Conservation (phyloP, 2,888 invertebrate species). For the Nyleta sp. region DNA sequence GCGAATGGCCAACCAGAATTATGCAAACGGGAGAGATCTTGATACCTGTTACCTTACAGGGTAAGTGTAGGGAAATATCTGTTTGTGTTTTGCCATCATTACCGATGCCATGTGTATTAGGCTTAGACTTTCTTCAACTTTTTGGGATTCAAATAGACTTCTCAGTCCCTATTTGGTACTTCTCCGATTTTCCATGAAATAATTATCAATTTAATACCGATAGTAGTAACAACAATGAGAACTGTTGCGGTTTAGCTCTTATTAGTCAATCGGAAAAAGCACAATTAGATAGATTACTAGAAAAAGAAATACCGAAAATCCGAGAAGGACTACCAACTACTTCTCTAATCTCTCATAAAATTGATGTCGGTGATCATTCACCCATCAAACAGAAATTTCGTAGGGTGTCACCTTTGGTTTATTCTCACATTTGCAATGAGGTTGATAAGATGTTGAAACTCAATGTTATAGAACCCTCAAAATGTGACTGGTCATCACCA, state of each 20-base stretch:
- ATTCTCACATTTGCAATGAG: slow-evolving; percentile 56
- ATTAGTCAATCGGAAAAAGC: background rate
- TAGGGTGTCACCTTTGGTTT: slow-evolving; percentile 27
- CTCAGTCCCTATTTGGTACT: background rate
- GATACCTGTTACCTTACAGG: background rate
- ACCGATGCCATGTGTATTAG: background rate
- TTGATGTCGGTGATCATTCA: slow-evolving; percentile 32
- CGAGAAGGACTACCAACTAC: background rate
- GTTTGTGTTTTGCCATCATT: background rate
- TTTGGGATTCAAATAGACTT: background rate
- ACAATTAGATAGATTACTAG: background rate
- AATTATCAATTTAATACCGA: background rate
- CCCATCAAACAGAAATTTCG: slow-evolving; percentile 33
- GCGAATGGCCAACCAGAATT: background rate
- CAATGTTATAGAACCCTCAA: slow-evolving; percentile 67
- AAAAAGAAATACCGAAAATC: background rate
- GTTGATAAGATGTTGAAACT: slow-evolving; percentile 72
- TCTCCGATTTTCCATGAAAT: background rate
- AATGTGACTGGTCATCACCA: slow-evolving; percentile 69
- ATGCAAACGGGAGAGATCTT: background rate
- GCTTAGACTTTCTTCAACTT: background rate
- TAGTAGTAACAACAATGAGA: background rate
- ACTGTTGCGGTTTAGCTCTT: background rate
- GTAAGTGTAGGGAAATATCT: background rate
- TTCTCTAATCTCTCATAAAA: slow-evolving; percentile 5